Conservation (phyloP, 2,797 vertebrate genomes). For the Cryptoprocta ferox region DNA sequence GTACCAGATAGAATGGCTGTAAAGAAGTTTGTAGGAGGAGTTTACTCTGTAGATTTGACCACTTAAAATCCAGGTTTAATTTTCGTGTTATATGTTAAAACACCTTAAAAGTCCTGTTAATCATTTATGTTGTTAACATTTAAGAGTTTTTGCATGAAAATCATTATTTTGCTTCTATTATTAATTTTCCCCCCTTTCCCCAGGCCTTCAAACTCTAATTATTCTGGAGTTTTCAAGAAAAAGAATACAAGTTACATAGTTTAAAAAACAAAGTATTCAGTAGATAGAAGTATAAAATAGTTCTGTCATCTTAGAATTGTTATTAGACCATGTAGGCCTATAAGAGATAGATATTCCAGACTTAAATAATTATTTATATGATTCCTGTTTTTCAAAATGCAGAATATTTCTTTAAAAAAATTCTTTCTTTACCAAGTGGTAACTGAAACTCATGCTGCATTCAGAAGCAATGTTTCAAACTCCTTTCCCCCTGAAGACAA, state of each 20-base stretch:
- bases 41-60: constrained; percentile 32
- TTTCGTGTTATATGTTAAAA: constrained; percentile 52
- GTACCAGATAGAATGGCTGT: background rate
- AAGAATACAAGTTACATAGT: background rate
- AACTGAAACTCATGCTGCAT: constrained; percentile 37
- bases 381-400: constrained; percentile 16
- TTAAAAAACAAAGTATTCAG: background rate
- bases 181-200: background rate
- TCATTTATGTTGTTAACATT: background rate
- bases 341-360: background rate
- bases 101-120: background rate
- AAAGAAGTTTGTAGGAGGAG: background rate
- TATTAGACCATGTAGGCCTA: background rate
- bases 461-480: constrained; percentile 48
- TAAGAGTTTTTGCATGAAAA: constrained; percentile 31
- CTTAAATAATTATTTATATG: constrained; percentile 34
- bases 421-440: background rate
- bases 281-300: background rate
- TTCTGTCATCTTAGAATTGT: constrained; percentile 28
- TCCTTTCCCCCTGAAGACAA: constrained; percentile 12
- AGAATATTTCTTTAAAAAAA: background rate
- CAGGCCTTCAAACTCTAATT: constrained; percentile 1
- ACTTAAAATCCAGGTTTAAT: background rate
- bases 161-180: constrained; percentile 43
- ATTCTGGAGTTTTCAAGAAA: constrained; percentile 34